phyloP scores from a whole-genome alignment of 2,888 invertebrate species.

The Plemyria rubiginata region DNA sequence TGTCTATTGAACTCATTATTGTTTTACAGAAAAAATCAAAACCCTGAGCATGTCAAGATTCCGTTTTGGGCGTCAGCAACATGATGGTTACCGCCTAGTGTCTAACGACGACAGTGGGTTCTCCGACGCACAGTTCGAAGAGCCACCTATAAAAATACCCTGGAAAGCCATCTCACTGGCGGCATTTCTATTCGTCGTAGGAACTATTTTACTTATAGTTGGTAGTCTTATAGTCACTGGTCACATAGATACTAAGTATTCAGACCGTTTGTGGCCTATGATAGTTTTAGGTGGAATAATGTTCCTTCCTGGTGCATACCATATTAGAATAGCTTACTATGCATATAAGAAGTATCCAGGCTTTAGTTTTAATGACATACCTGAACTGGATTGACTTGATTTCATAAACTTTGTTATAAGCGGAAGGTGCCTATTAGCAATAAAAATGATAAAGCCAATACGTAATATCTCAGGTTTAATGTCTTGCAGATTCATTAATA shows the following conservation, averaged over 20 bases:
- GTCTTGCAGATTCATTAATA: too few relatives aligned
- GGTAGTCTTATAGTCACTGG: constrained; percentile 92
- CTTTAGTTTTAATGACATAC: constrained; percentile 95
- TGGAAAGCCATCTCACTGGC: constrained; percentile 94
- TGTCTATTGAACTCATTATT: not conserved
- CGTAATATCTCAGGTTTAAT: too few relatives aligned
- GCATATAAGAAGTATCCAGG: constrained; percentile 93
- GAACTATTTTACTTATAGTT: constrained; percentile 89
- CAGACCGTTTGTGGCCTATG: constrained; percentile 95
- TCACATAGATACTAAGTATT: constrained; percentile 92
- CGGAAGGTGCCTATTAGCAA: not conserved
- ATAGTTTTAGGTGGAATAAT: constrained; percentile 94
- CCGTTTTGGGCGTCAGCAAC: constrained; percentile 83
- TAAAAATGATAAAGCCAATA: too few relatives aligned
- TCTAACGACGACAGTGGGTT: constrained; percentile 87
- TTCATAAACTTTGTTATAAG: not conserved
- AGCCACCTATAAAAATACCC: constrained; percentile 89
- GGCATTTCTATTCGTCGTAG: constrained; percentile 90
- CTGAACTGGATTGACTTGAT: constrained; percentile 88
- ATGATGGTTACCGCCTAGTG: constrained; percentile 86
- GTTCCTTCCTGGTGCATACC: constrained; percentile 97
- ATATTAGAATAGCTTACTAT: constrained; percentile 93
- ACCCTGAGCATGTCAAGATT: constrained; percentile 84
- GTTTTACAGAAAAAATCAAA: constrained; percentile 57
- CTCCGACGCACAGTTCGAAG: constrained; percentile 88